phyloP scores from a whole-genome alignment of 2,113 vertebrate genomes.

The Abramis brama region DNA sequence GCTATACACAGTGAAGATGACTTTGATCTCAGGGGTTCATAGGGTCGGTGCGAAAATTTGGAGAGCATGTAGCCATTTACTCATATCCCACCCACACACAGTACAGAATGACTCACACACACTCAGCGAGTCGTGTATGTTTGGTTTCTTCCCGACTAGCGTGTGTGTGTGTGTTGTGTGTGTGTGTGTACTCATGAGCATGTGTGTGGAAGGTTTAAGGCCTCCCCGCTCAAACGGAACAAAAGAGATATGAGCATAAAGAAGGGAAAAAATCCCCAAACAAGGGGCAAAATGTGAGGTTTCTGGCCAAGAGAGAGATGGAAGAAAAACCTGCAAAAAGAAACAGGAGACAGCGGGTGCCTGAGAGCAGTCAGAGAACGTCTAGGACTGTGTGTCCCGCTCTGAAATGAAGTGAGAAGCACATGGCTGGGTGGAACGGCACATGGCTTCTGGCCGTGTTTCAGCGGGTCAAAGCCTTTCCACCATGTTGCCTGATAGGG shows the following conservation, averaged over 20 bases:
- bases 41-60: background rate
- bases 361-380: constrained; percentile 1
- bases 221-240: constrained; percentile 23
- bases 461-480: constrained; percentile 54
- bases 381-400: constrained; percentile 11
- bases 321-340: background rate
- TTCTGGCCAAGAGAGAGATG: background rate
- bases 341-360: background rate
- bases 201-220: constrained; percentile 25
- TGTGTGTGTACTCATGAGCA: background rate
- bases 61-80: constrained; percentile 35
- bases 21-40: constrained; percentile 37
- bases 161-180: constrained; percentile 1
- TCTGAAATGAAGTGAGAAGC: constrained; percentile 25
- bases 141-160: background rate
- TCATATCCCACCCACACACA: constrained; percentile 37
- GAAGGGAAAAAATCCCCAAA: constrained; percentile 8
- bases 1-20: constrained; percentile 10
- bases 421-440: constrained; percentile 10
- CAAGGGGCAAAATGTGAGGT: constrained; percentile 41
- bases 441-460: constrained; percentile 43
- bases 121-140: background rate
- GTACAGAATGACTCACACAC: constrained; percentile 18
- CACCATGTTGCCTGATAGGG: constrained; percentile 59
- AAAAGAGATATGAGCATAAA: constrained; percentile 4